A percentile compares a stretch with the other conserved stretches of the same genome.
phyloP scores from a whole-genome alignment of 2,797 vertebrate species.

The Limosa lapponica region DNA sequence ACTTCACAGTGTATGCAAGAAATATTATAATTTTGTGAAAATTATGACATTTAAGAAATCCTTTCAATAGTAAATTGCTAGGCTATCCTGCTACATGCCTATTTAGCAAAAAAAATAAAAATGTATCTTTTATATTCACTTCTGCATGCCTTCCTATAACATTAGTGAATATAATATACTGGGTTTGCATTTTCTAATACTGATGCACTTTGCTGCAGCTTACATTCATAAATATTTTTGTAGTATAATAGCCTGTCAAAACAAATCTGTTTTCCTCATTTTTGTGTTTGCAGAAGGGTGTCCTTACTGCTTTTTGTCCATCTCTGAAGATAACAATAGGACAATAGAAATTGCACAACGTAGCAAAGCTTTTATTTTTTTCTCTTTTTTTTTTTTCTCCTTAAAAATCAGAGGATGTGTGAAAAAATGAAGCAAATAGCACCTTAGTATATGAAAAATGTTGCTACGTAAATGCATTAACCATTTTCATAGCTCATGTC shows the following conservation, averaged over 20 bases:
- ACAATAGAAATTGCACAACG: not conserved
- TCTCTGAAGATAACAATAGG: constrained; percentile 36
- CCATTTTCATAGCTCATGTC: not conserved
- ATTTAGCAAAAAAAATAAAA: not conserved
- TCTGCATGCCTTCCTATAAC: constrained; percentile 46
- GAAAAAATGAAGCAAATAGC: not conserved
- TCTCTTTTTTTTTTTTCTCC: not conserved
- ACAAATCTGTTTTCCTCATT: constrained; percentile 80
- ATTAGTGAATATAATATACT: constrained; percentile 34
- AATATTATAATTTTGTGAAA: constrained; percentile 73
- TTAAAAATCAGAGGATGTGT: not conserved
- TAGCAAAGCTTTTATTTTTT: not conserved
- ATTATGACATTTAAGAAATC: constrained; percentile 66
- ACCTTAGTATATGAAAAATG: not conserved
- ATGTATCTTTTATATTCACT: constrained; percentile 5
- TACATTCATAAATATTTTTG: constrained; percentile 82
- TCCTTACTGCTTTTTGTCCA: constrained; percentile 68
- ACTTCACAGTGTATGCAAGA: constrained; percentile 79
- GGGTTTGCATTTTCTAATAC: constrained; percentile 62
- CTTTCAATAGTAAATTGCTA: constrained; percentile 52
- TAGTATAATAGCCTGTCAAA: constrained; percentile 80
- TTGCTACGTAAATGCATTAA: not conserved
- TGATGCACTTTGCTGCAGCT: constrained; percentile 73
- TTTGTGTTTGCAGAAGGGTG: constrained; percentile 30
- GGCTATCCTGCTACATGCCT: constrained; percentile 9